Conservation (phyloP, 2,797 vertebrate genomes). For the Garrulus glandarius region DNA sequence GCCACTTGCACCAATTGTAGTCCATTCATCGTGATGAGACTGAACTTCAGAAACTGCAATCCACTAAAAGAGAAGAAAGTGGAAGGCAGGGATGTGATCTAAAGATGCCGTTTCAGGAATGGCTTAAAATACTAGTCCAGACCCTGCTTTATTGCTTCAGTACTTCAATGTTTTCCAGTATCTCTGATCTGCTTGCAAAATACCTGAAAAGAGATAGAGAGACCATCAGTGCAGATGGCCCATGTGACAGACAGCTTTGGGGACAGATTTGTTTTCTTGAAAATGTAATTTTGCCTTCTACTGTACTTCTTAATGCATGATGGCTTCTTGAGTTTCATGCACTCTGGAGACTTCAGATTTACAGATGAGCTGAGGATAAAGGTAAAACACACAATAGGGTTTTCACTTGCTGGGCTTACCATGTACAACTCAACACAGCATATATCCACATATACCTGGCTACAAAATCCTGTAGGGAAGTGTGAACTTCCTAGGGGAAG, state of each 20-base stretch:
- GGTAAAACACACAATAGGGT: background rate
- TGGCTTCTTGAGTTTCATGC: background rate
- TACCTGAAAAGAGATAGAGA: background rate
- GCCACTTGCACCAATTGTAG: background rate
- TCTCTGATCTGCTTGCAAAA: background rate
- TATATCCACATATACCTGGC: background rate
- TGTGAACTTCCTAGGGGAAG: background rate
- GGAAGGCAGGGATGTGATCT: background rate
- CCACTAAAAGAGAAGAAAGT: background rate
- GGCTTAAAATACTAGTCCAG: background rate
- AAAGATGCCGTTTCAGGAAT: background rate
- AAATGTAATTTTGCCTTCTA: background rate
- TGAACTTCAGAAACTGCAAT: background rate
- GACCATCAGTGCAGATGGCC: background rate
- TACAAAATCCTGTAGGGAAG: background rate
- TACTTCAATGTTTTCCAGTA: background rate
- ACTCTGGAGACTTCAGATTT: background rate
- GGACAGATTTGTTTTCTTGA: background rate
- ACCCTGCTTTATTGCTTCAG: slow-evolving; percentile 37
- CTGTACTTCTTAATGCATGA: background rate
- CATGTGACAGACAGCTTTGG: background rate
- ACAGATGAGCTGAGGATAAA: background rate
- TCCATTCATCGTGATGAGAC: background rate
- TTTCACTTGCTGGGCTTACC: background rate
- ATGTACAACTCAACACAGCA: background rate